These are phyloP conservation scores for Pimpla rufipes DNA, from an alignment of 2,888 invertebrate genomes.

Conservation along the genomic window DNA sequence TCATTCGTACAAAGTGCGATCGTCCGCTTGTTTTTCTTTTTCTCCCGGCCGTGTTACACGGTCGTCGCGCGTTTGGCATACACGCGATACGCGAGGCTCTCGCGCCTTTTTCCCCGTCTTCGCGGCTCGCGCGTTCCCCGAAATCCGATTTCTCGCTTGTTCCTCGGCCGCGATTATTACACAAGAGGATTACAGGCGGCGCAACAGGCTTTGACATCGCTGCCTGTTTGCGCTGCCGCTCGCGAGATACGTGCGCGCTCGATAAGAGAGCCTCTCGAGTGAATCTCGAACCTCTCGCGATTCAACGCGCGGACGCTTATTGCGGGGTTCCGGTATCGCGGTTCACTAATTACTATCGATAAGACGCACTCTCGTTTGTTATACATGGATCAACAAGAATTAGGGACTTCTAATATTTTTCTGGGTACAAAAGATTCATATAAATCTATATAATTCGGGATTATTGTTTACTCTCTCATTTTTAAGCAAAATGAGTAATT, in stretches of 20 bases:
- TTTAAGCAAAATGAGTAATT: no score
- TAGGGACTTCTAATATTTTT: no score
- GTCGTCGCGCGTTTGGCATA: not conserved
- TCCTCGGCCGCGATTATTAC: slow-evolving; percentile 10
- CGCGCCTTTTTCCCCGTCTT: not conserved
- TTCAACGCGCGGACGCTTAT: not conserved
- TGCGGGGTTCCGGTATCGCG: not conserved
- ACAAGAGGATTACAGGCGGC: slow-evolving; percentile 44
- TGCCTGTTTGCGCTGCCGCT: slow-evolving; percentile 20
- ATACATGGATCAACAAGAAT: not conserved
- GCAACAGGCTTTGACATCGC: slow-evolving; percentile 31
- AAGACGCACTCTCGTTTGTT: not conserved
- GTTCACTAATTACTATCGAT: not conserved
- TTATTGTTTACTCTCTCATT: no score
- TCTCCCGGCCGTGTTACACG: not conserved
- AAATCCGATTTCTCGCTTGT: slow-evolving; percentile 38
- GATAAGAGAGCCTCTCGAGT: not conserved
- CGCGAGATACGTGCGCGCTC: not conserved
- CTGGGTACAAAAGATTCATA: no score
- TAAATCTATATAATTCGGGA: no score
- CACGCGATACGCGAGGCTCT: not conserved
- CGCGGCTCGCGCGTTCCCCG: slow-evolving; percentile 18
- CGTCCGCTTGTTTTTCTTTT: slow-evolving; percentile 39
- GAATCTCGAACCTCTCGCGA: slow-evolving; percentile 14
- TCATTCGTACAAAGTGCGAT: slow-evolving; percentile 56